Evolutionary conservation across 2,113 vertebrate species (phyloP), one percentile per base, ranked within the genome.

Genomic region (Ornithorhynchus anatinus): DNA sequence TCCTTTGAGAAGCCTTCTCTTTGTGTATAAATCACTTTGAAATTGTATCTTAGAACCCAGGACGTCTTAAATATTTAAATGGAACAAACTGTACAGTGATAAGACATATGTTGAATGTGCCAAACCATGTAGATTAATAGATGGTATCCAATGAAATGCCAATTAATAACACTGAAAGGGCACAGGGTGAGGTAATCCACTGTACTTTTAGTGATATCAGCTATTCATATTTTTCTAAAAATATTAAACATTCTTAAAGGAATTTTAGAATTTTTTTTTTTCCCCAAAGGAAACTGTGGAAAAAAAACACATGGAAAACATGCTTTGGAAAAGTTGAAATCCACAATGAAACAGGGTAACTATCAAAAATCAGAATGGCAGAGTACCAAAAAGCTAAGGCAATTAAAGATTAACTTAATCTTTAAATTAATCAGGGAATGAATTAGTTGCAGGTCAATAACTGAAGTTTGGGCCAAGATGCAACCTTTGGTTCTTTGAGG

Each of bases 201-300:
- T 16, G 44, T 7, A 42, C 64, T 17, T 48, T 29, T 17, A 12
- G 56, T 65, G 39, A 58, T 9, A 69, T 7, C 12, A 62, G 40
- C 62, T 43, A 10, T 16, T 52, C 56, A 14, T 32, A 43, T 9
- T 50, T 50, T 59, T 47, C 51, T 59, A 42, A 65, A n/a, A 12
- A 22, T 11, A 29, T 66, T 66, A 65, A 38, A 63, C 54, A 57
- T n/a, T 35, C 16, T 7, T 48, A 3, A 36, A n/a, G n/a, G n/a
- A n/a, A n/a, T n/a, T n/a, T n/a, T n/a, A n/a, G 44, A 63, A 42
- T 4, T 59, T 51, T 57, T 64, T 13, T 65, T 43, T 47, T n/a
- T 79, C 54, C 51, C 42, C 19, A 23, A 59, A 74, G 35, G 59
- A 63, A 45, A 44, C 19, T n/a, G 57, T 71, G 35, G 59, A 63